Percentiles rank a stretch among this genome's conserved stretches.
phyloP scores from a whole-genome alignment of 2,113 vertebrate species.

The Calonectris borealis region DNA sequence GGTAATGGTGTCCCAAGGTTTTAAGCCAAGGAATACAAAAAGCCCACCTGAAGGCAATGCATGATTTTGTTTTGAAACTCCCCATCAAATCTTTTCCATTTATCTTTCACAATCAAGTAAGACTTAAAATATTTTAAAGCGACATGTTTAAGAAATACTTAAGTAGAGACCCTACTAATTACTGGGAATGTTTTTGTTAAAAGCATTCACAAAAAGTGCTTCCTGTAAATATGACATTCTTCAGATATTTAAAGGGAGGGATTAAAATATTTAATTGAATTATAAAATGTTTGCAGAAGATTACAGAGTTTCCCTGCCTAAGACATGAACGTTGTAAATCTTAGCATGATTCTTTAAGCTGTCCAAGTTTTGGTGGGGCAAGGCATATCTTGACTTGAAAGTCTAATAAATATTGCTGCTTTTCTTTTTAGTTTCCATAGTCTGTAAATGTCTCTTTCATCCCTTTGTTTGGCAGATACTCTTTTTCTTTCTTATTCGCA shows the following conservation, averaged over 20 bases:
- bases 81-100: background rate
- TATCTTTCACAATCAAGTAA: background rate
- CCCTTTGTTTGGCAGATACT: background rate
- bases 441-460: background rate
- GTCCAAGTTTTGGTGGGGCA: background rate
- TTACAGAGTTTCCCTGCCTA: background rate
- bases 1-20: background rate
- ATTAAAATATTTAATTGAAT: slow-evolving; percentile 42
- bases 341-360: background rate
- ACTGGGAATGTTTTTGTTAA: background rate
- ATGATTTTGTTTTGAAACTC: slow-evolving; percentile 17
- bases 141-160: background rate
- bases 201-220: background rate
- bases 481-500: background rate
- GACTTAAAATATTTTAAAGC: background rate
- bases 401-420: background rate
- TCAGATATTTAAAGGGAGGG: background rate
- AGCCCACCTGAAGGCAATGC: background rate
- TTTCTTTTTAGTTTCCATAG: background rate
- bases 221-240: background rate
- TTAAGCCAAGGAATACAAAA: background rate
- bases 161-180: background rate
- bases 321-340: background rate
- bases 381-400: background rate
- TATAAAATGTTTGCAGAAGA: background rate